phyloP scores from a whole-genome alignment of 1,140 invertebrate genomes.

The Micrasema minimum region DNA sequence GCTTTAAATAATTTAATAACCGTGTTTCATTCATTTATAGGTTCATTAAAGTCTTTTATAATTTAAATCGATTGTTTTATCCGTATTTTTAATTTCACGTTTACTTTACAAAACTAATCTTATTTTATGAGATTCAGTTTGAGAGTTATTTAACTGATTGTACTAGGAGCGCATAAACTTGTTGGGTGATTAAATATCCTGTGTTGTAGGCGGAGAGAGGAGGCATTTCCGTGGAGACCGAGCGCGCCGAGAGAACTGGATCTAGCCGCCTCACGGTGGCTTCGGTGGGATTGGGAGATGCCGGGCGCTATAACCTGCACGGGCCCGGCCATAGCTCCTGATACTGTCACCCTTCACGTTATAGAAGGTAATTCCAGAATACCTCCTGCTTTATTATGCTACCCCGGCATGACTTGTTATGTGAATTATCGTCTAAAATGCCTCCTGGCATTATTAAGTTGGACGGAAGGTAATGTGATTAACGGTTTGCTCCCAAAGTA shows the following conservation, averaged over 20 bases:
- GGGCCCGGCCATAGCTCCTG: conserved; percentile 50
- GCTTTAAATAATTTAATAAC: too few relatives aligned
- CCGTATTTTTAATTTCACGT: too few relatives aligned
- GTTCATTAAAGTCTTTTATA: too few relatives aligned
- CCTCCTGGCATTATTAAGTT: conserved; percentile 37
- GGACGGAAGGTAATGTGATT: conserved; percentile 26
- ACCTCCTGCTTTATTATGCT: conserved; percentile 38
- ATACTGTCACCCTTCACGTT: conserved; percentile 48
- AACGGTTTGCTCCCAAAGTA: conserved; percentile 9
- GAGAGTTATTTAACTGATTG: background rate
- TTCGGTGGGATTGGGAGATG: conserved; percentile 54
- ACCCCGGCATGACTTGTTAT: conserved; percentile 31
- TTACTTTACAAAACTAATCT: too few relatives aligned
- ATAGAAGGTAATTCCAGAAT: conserved; percentile 47
- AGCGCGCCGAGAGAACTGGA: conserved; percentile 57
- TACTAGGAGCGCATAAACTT: conserved; percentile 26
- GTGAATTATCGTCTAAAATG: conserved; percentile 35
- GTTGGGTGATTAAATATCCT: conserved; percentile 26
- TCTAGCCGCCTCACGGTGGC: conserved; percentile 60
- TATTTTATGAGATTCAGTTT: too few relatives aligned
- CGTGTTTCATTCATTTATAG: too few relatives aligned
- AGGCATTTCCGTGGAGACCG: conserved; percentile 60
- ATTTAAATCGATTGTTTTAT: too few relatives aligned
- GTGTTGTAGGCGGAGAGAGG: conserved; percentile 56
- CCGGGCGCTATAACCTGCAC: conserved; percentile 58